These are phyloP conservation scores for Paratrypauchen microcephalus DNA, from an alignment of 2,797 vertebrate species.

Conservation along the genomic window DNA sequence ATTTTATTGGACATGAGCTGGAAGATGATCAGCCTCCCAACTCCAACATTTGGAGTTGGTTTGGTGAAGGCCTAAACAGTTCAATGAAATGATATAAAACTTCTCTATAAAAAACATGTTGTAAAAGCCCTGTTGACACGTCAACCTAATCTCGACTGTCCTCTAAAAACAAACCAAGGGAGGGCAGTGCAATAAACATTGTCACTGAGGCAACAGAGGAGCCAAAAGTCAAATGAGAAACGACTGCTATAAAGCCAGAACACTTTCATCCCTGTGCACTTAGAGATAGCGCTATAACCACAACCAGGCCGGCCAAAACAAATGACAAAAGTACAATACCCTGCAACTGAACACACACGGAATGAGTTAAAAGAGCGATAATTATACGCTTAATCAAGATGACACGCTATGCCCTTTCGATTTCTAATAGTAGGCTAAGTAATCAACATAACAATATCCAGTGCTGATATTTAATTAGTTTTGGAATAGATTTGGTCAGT, in stretches of 20 bases:
- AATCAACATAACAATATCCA: not conserved
- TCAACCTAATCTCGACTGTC: not conserved
- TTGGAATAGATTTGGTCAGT: not conserved
- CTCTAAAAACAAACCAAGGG: not conserved
- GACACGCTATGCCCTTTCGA: not conserved
- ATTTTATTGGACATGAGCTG: not conserved
- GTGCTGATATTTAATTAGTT: not conserved
- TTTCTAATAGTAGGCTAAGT: too few species aligned
- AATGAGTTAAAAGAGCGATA: not conserved
- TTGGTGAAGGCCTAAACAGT: not conserved
- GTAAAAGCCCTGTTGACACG: not conserved
- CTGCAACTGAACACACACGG: not conserved
- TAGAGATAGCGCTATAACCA: conserved; percentile 34
- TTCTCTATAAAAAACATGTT: not conserved
- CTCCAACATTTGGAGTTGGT: not conserved
- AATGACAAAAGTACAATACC: conserved; percentile 2
- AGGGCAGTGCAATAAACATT: conserved; percentile 6
- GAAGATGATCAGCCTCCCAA: not conserved
- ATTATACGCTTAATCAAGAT: too few species aligned
- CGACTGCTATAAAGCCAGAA: conserved; percentile 29
- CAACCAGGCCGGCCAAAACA: conserved; percentile 13
- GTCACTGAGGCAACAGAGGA: conserved; percentile 6
- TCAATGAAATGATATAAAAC: not conserved
- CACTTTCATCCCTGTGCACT: conserved; percentile 33
- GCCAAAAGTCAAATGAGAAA: conserved; percentile 9